Conservation (phyloP, 2,888 invertebrate species). For the Amphipyra berbera region DNA sequence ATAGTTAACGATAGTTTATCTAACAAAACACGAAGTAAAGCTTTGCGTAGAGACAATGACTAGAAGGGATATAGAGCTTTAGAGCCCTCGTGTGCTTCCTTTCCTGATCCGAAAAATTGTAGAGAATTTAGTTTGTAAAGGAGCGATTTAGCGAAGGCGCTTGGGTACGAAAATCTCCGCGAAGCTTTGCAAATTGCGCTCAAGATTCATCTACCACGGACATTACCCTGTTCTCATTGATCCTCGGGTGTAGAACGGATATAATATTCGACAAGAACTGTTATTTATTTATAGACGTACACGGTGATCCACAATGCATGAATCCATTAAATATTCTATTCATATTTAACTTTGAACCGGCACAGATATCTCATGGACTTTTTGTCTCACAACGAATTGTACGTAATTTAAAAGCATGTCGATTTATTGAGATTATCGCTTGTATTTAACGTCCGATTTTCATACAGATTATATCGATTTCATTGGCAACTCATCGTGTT, state of each 20-base stretch:
- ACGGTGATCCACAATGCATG: conserved; percentile 64
- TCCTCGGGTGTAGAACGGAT: conserved; percentile 44
- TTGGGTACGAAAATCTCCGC: conserved; percentile 74
- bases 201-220: conserved; percentile 60
- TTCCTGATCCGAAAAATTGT: conserved; percentile 71
- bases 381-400: conserved; percentile 54
- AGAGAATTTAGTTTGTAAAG: conserved; percentile 74
- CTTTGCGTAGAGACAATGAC: conserved; percentile 82
- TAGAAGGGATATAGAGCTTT: conserved; percentile 80
- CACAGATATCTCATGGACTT: conserved; percentile 59
- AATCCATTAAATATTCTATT: conserved; percentile 67
- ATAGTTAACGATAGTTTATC: conserved; percentile 64
- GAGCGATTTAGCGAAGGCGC: conserved; percentile 74
- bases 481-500: conserved; percentile 75
- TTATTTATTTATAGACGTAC: conserved; percentile 53
- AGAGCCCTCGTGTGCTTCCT: conserved; percentile 78
- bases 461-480: conserved; percentile 56
- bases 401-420: conserved; percentile 68
- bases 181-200: conserved; percentile 78
- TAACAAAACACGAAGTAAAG: conserved; percentile 73
- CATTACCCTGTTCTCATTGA: conserved; percentile 48
- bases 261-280: conserved; percentile 34
- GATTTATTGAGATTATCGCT: conserved; percentile 65
- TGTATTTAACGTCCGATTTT: conserved; percentile 68
- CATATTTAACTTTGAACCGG: conserved; percentile 62